Evolutionary conservation across 2,888 invertebrate genomes (phyloP).

Genomic region (Ophioninae sp.): DNA sequence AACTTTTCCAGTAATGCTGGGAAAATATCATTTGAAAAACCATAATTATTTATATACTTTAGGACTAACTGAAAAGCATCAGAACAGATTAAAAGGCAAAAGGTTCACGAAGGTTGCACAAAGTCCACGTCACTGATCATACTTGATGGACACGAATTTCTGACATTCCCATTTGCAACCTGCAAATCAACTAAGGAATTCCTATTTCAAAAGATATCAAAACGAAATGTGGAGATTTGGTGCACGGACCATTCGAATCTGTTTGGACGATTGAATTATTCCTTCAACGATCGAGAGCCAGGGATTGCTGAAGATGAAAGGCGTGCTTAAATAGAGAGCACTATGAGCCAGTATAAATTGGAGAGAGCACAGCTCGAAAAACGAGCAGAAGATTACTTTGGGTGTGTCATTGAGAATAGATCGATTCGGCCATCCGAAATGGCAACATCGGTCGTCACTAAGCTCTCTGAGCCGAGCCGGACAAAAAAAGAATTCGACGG

Average conservation of each 20-base stretch:
- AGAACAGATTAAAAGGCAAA: not conserved
- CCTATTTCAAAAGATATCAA: not conserved
- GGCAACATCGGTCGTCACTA: conserved; percentile 4
- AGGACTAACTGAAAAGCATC: not conserved
- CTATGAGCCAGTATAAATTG: conserved; percentile 13
- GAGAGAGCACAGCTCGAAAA: not conserved
- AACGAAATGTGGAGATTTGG: not conserved
- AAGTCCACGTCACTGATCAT: no score
- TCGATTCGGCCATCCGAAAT: conserved; percentile 5
- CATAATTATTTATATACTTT: no score
- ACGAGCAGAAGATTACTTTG: conserved; percentile 6
- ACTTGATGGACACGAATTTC: no score
- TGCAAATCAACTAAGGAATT: no score
- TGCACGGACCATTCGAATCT: not conserved
- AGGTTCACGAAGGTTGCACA: not conserved
- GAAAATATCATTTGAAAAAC: no score
- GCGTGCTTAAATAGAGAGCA: not conserved
- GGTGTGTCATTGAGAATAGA: conserved; percentile 1
- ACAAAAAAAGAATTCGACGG: not conserved
- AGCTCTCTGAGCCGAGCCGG: not conserved
- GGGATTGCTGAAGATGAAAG: not conserved
- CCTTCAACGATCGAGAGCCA: not conserved
- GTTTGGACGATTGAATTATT: not conserved
- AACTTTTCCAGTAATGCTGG: no score
- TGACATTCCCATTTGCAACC: no score